Evolutionary conservation across 30 jellyfish, hydroid and myxozoan species (phyloP).

Genomic region (Haliclystus octoradiatus): DNA sequence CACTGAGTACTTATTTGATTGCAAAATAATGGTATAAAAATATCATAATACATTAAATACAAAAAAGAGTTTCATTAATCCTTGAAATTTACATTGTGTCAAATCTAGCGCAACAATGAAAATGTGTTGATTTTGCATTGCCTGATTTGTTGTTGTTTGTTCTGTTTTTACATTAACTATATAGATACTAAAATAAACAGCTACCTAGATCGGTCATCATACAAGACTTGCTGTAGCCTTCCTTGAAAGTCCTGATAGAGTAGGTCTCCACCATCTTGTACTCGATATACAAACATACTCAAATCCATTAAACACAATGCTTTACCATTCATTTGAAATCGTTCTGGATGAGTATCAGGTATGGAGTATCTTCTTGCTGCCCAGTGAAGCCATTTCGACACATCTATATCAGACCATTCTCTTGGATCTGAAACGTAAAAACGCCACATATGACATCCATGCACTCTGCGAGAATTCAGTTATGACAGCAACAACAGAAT

Average conservation of each 20-base stretch:
- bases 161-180: background rate
- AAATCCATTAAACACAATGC: constrained; percentile 93
- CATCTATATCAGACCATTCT: constrained; percentile 88
- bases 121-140: too few species aligned
- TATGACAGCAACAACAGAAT: background rate
- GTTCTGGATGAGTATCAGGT: constrained; percentile 53
- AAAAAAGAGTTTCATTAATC: too few species aligned
- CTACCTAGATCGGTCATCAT: constrained; percentile 53
- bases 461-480: background rate
- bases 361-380: constrained; percentile 63
- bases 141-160: too few species aligned
- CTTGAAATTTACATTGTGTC: too few species aligned
- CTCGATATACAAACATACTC: constrained; percentile 89
- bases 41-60: too few species aligned
- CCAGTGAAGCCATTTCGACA: constrained; percentile 81
- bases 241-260: constrained; percentile 90
- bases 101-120: too few species aligned
- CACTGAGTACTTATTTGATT: too few species aligned
- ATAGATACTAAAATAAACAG: too few species aligned
- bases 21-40: too few species aligned
- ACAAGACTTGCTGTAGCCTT: constrained; percentile 69
- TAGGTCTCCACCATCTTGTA: constrained; percentile 93
- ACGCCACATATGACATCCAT: background rate
- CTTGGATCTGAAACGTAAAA: constrained; percentile 59
- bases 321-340: constrained; percentile 97